Conservation (phyloP, 2,888 invertebrate species). For the Acanthosoma haemorrhoidale region DNA sequence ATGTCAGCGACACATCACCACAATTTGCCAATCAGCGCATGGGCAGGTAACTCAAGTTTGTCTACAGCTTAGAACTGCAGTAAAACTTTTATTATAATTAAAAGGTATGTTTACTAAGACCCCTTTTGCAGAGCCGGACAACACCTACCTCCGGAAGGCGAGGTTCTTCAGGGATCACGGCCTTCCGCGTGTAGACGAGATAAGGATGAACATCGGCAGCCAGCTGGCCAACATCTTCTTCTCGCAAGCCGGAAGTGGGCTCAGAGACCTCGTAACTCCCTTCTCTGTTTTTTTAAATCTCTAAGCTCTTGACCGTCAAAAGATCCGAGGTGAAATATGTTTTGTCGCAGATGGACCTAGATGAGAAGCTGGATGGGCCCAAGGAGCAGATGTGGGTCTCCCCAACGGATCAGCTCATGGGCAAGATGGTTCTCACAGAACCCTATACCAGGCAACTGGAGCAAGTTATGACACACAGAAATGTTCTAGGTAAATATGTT, state of each 20-base stretch:
- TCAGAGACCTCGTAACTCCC: conserved; percentile 39
- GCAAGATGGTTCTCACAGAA: conserved; percentile 46
- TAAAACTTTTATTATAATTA: background rate
- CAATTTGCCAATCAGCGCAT: background rate
- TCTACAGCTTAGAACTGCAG: no score
- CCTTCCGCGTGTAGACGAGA: conserved; percentile 46
- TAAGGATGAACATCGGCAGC: conserved; percentile 44
- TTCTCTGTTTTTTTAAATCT: background rate
- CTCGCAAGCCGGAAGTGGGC: conserved; percentile 43
- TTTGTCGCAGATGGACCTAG: conserved; percentile 43
- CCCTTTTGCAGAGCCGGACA: conserved; percentile 10
- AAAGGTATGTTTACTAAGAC: no score
- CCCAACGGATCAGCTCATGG: conserved; percentile 48
- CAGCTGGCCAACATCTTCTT: conserved; percentile 46
- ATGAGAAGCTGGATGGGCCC: conserved; percentile 45
- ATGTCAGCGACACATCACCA: background rate
- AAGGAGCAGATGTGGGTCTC: conserved; percentile 47
- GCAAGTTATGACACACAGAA: conserved; percentile 34
- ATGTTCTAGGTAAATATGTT: conserved; percentile 34
- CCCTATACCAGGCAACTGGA: conserved; percentile 27
- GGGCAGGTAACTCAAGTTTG: background rate
- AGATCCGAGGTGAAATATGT: background rate
- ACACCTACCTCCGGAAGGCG: conserved; percentile 40
- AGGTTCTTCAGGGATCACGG: conserved; percentile 40
- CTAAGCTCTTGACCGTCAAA: background rate